These are phyloP conservation scores for Aleiodes leptofemur DNA, from an alignment of 2,888 invertebrate species.

Conservation along the genomic window DNA sequence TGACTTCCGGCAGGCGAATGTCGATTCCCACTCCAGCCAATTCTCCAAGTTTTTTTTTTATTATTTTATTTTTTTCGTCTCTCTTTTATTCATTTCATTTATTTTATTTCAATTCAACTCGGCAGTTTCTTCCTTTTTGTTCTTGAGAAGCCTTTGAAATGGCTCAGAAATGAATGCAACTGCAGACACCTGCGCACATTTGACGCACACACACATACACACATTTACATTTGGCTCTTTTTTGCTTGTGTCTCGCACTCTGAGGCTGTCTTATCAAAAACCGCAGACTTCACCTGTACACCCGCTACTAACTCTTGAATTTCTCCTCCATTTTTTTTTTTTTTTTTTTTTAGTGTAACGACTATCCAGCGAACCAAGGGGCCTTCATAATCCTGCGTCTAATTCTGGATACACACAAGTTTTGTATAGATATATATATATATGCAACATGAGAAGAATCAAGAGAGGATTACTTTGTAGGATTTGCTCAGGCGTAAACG, in stretches of 20 bases:
- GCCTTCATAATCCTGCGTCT: conserved; percentile 36
- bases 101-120: conserved; percentile 19
- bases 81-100: conserved; percentile 10
- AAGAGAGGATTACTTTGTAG: conserved; percentile 59
- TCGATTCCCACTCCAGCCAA: background rate
- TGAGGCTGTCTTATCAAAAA: conserved; percentile 57
- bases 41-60: background rate
- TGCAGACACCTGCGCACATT: background rate
- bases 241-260: conserved; percentile 42
- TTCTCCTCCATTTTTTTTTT: conserved; percentile 1
- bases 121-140: background rate
- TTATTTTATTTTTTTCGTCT: background rate
- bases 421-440: background rate
- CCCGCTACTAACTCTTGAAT: conserved; percentile 25
- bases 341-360: background rate
- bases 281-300: conserved; percentile 2
- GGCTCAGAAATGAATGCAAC: conserved; percentile 2
- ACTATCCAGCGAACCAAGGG: background rate
- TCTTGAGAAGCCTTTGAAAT: background rate
- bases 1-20: conserved; percentile 13
- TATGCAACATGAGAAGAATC: conserved; percentile 20
- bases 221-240: conserved; percentile 14
- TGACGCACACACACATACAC: conserved; percentile 5
- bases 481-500: conserved; percentile 61
- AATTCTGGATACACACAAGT: conserved; percentile 31